Percentiles rank a stretch among this genome's conserved stretches.
Evolutionary conservation across 2,113 vertebrate genomes (phyloP).

Genomic region (Macrotus californicus): DNA sequence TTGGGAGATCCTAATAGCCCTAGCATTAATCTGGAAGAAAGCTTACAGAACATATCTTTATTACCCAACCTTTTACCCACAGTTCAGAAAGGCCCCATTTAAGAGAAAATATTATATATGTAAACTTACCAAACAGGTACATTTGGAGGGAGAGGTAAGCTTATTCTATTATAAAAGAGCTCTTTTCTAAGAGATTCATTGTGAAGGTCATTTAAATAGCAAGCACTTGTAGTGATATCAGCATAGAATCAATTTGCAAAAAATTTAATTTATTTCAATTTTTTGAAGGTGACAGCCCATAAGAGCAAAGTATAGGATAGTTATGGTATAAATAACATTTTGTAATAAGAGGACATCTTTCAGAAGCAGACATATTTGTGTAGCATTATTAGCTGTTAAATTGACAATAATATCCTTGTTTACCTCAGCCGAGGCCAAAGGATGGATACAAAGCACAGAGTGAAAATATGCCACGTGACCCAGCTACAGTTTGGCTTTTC

Average conservation of each 20-base stretch:
- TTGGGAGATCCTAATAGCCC: background rate
- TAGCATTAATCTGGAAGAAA: background rate
- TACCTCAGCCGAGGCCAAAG: background rate
- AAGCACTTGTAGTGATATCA: slow-evolving; percentile 1
- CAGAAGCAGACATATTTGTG: slow-evolving; percentile 22
- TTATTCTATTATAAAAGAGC: background rate
- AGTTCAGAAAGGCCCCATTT: background rate
- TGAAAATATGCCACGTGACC: background rate
- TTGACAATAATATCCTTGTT: background rate
- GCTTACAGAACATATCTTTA: background rate
- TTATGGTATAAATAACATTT: background rate
- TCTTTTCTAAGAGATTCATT: slow-evolving; percentile 32
- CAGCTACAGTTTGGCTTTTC: background rate
- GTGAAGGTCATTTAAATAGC: slow-evolving; percentile 22
- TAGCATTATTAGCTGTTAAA: slow-evolving; percentile 16
- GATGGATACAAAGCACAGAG: background rate
- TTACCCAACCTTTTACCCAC: background rate
- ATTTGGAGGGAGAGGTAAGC: background rate
- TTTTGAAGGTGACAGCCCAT: slow-evolving; percentile 10
- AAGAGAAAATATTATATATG: slow-evolving; percentile 3
- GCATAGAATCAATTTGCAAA: slow-evolving; percentile 22
- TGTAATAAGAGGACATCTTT: slow-evolving; percentile 19
- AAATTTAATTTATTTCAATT: slow-evolving; percentile 31
- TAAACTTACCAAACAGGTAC: background rate
- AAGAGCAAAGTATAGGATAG: background rate